A percentile compares a stretch with the other conserved stretches of the same genome.
These are phyloP conservation scores for Oscheius sp. DNA, from an alignment of 1,140 invertebrate genomes.

Conservation along the genomic window DNA sequence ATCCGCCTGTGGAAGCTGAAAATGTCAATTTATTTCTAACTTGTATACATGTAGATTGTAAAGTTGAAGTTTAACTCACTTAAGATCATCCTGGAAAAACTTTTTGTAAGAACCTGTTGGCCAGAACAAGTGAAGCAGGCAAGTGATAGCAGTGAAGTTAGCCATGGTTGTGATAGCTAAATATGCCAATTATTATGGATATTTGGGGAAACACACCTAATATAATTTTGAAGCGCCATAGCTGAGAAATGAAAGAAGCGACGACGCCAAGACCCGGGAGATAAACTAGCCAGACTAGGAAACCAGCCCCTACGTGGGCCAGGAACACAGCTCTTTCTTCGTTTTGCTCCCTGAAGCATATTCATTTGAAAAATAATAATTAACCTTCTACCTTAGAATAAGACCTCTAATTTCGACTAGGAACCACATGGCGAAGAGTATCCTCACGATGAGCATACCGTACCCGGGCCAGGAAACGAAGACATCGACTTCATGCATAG, in stretches of 20 bases:
- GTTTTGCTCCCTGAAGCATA: slow-evolving; percentile 42
- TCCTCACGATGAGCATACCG: slow-evolving; percentile 39
- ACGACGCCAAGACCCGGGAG: slow-evolving; percentile 88
- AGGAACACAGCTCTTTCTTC: slow-evolving; percentile 82
- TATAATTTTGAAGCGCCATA: slow-evolving; percentile 91
- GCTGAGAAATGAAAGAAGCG: slow-evolving; percentile 82
- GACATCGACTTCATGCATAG: slow-evolving; percentile 43
- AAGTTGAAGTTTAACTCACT: slow-evolving; percentile 1
- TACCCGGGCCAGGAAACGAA: slow-evolving; percentile 33
- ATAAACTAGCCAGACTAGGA: slow-evolving; percentile 96
- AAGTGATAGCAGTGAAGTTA: slow-evolving; percentile 86
- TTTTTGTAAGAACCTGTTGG: slow-evolving; percentile 69
- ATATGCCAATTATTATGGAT: slow-evolving; percentile 44
- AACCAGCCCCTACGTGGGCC: slow-evolving; percentile 91
- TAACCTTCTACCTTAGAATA: slow-evolving; percentile 20
- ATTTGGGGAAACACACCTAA: slow-evolving; percentile 70
- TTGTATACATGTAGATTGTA: no score
- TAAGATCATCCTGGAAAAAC: slow-evolving; percentile 32
- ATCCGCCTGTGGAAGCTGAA: slow-evolving; percentile 25
- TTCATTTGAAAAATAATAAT: slow-evolving; percentile 30
- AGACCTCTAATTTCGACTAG: slow-evolving; percentile 45
- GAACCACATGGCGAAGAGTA: slow-evolving; percentile 48
- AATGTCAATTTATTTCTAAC: no score
- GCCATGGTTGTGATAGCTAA: slow-evolving; percentile 87
- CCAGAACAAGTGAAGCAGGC: slow-evolving; percentile 89